Conservation (phyloP, 2,113 vertebrate genomes). For the Columba livia region DNA sequence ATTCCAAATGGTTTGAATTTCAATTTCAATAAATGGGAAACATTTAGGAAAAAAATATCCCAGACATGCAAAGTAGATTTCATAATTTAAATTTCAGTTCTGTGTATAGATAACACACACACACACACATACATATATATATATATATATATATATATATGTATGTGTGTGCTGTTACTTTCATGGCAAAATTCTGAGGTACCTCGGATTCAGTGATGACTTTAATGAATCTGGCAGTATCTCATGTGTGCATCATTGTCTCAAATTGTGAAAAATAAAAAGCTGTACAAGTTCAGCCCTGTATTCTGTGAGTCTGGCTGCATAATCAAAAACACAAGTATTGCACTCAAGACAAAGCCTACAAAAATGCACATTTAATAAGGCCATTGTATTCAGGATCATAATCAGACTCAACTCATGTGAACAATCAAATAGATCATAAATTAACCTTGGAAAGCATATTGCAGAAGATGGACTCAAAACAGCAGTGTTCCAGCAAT, state of each 20-base stretch:
- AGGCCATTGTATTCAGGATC: conserved; percentile 22
- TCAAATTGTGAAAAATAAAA: background rate
- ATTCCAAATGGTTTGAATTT: background rate
- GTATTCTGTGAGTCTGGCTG: background rate
- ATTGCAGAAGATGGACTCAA: background rate
- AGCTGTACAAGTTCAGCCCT: background rate
- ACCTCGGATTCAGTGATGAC: background rate
- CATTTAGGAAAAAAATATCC: background rate
- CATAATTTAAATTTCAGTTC: background rate
- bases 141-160: background rate
- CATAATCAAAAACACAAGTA: conserved; percentile 32
- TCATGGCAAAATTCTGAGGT: background rate
- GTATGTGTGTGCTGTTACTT: background rate
- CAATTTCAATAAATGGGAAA: background rate
- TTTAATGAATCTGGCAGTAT: background rate
- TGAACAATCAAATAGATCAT: background rate
- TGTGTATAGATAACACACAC: background rate
- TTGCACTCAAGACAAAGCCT: conserved; percentile 9
- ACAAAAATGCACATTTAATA: conserved; percentile 30
- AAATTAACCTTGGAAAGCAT: background rate
- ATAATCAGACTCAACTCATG: background rate
- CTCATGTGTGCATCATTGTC: background rate
- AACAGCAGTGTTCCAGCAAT: background rate
- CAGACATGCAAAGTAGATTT: background rate
- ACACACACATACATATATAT: too few relatives aligned